Evolutionary conservation across 1,140 invertebrate species (phyloP).

Genomic region (Drosophila ercepeae): DNA sequence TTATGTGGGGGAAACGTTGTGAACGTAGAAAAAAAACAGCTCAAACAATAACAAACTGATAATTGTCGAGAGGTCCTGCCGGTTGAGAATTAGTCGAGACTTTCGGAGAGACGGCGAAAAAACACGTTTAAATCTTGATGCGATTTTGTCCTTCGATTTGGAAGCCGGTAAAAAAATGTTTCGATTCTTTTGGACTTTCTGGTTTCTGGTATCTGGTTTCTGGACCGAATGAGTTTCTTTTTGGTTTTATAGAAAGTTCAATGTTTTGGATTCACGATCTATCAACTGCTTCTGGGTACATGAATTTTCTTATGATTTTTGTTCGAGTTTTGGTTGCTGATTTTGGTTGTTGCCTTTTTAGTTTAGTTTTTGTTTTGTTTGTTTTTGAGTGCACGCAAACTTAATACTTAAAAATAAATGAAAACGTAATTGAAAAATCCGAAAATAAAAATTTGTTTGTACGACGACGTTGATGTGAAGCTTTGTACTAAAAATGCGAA

Average conservation of each 20-base stretch:
- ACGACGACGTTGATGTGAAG: constrained; percentile 84
- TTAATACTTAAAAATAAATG: constrained; percentile 83
- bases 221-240: constrained; percentile 40
- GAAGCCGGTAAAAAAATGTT: constrained; percentile 54
- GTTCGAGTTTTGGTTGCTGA: constrained; percentile 62
- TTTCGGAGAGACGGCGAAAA: constrained; percentile 50
- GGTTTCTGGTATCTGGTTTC: constrained; percentile 24
- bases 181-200: constrained; percentile 37
- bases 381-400: constrained; percentile 79
- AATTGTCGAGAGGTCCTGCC: constrained; percentile 64
- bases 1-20: constrained; percentile 22
- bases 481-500: constrained; percentile 84
- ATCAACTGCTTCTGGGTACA: constrained; percentile 45
- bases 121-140: constrained; percentile 61
- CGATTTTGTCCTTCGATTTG: constrained; percentile 30
- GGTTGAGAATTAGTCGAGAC: constrained; percentile 60
- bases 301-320: constrained; percentile 48
- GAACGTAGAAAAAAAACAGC: constrained; percentile 62
- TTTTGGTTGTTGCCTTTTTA: constrained; percentile 47
- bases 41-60: constrained; percentile 60
- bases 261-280: constrained; percentile 50
- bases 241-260: constrained; percentile 37
- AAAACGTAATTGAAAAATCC: constrained; percentile 83
- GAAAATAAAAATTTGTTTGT: constrained; percentile 84
- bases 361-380: constrained; percentile 45